Percentiles rank a stretch among this genome's conserved stretches.
phyloP scores from a whole-genome alignment of 2,797 vertebrate species.

The Lutjanus argentimaculatus region DNA sequence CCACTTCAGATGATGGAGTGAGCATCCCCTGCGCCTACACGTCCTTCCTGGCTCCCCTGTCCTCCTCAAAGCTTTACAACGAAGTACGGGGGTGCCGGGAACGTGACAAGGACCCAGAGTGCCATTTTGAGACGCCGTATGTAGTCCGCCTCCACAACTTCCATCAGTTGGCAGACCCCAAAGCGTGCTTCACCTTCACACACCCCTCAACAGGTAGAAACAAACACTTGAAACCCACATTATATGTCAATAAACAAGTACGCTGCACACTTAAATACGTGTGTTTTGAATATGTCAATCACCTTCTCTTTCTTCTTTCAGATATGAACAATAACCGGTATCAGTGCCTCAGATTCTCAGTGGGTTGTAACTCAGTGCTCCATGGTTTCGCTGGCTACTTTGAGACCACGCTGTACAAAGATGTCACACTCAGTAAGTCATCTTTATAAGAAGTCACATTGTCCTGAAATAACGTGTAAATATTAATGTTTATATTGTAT shows the following conservation, averaged over 20 bases:
- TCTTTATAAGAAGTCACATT: not conserved
- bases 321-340: constrained; percentile 95
- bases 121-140: constrained; percentile 95
- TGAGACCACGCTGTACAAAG: constrained; percentile 92
- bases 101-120: constrained; percentile 93
- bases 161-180: constrained; percentile 92
- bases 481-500: not conserved
- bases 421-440: constrained; percentile 92
- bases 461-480: not conserved
- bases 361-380: constrained; percentile 91
- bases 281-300: not conserved
- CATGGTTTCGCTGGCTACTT: constrained; percentile 96
- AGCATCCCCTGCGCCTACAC: constrained; percentile 95
- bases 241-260: not conserved
- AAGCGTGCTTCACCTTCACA: constrained; percentile 92
- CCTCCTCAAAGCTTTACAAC: constrained; percentile 96
- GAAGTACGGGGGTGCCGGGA: constrained; percentile 95
- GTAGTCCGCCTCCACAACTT: constrained; percentile 96
- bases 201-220: constrained; percentile 87
- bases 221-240: not conserved
- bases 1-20: constrained; percentile 87
- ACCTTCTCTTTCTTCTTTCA: constrained; percentile 55
- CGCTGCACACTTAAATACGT: not conserved
- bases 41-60: constrained; percentile 93
- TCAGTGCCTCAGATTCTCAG: constrained; percentile 89